Evolutionary conservation across 2,797 vertebrate genomes (phyloP), one percentile per base, ranked within the genome.

Genomic region (Anolis apletophallus): DNA sequence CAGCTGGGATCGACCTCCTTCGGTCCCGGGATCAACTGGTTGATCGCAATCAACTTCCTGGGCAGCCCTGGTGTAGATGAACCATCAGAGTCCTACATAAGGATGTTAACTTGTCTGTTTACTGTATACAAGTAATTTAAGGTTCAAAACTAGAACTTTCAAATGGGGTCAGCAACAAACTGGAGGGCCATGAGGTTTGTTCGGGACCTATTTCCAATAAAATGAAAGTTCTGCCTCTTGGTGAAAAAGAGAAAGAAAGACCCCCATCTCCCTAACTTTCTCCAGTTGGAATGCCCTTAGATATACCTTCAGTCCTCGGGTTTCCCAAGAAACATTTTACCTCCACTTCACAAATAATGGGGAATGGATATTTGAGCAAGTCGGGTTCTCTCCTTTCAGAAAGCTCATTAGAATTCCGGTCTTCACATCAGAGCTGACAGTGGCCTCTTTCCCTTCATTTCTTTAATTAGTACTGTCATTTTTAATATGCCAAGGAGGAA

Each of bases 401-500:
- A 87, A 59, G 76, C 92, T 91, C 90, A 86, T 91, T 93, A 81
- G 82, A 87, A 91, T 90, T 89, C 88, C 87, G 79, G 81, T 11
- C 90, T 89, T 26, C 87, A 69, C 69, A 4, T 68, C 59, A 59
- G 40, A 78, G n/a, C 80, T 78, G 73, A 85, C 87, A 89, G 88
- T 74, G 88, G 86, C 74, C 79, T 76, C 85, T 64, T 91, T 87
- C 84, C 84, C 68, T 87, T 73, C 83, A 64, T 73, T 88, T 92
- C 89, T 91, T 93, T 93, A 93, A 93, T 92, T 88, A 92, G 90
- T 72, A 72, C 81, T 92, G 90, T 93, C 93, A 89, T 92, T 94
- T 93, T 91, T 92, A 92, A 94, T 90, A 91, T 72, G 17, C 82
- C 83, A 77, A 83, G 85, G 90, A 92, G 88, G 67, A 88, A 67